Evolutionary conservation across 2,113 vertebrate species (phyloP), one percentile per base, ranked within the genome.

Genomic region (Bambusicola thoracicus): DNA sequence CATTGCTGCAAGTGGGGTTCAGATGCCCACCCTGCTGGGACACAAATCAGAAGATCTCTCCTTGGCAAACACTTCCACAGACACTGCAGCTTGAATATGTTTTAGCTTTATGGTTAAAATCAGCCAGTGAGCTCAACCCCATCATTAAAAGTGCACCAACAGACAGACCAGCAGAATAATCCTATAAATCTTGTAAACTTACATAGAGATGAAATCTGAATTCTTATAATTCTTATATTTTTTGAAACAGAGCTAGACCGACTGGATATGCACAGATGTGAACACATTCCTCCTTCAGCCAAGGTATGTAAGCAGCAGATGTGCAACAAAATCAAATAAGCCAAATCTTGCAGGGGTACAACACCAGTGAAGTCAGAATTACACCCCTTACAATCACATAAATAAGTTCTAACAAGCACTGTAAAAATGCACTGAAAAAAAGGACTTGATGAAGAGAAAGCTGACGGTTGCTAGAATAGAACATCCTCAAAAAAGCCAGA

Each of bases 51-150:
- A 29, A 79, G 34, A 27, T 65, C 3, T 75, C 25, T 29, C 38
- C 32, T 24, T 3, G 1, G 43, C 36, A 58, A 89, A 68, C 83
- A 62, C 59, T 56, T 18, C 66, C 48, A 85, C 36, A 82, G 67
- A 75, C 0, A 0, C 9, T 87, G 44, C n/a, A 87, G 34, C 67
- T 89, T 68, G 66, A 55, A 25, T 4, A 9, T 8, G 2, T 11
- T 76, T 87, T 61, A 76, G 66, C 63, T 48, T 76, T 95, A 87
- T 68, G 66, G 40, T 53, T 91, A 53, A 78, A 91, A 89, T 72
- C n/a, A 68, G 32, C 43, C n/a, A 22, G 49, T 43, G 43, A 25
- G 27, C 58, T 94, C 43, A 79, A 79, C 27, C 19, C 48, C 1
- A 0, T 61, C 58, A 76, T 92, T 73, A 85, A 40, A 58, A 67